Base-by-base conservation (phyloP, 2,888 invertebrate genomes). In the Polydrusus cervinus region DNA sequence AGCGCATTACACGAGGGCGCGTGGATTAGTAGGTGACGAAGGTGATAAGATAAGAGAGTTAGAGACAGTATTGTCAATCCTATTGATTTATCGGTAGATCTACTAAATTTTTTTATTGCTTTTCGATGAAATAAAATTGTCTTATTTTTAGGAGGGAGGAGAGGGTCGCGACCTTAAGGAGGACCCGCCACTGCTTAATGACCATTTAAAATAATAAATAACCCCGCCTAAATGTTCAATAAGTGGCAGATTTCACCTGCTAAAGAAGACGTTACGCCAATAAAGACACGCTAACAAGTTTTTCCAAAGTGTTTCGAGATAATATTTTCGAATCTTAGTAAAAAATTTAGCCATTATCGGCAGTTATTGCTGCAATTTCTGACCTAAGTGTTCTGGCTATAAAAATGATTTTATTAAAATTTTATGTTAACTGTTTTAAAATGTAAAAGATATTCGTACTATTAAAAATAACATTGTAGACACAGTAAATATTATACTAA, bases 231-330 rank as follows among this genome's bases (percentile, higher is more conserved):
- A 38, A 71, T 64, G 71, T 64, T 14, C 18, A 64, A 45, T 70
- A 70, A 70, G 62, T 38, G 70, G 53, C 25, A 20, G 25, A 53
- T 53, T 53, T 25, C 25, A 53, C 53, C 25, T 6, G 13, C 13
- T 20, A 53, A 53, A 53, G 53, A 25, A 53, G 49, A 71, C 62
- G 64, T 64, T 64, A 53, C 30, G 71, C 53, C 64, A 71, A 71
- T 71, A 71, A 71, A 71, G 71, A 71, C 64, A 71, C 45, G 64
- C 64, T 16, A 53, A 64, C 64, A 43, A 61, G 71, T 71, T 71
- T 64, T 64, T 71, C 64, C 16, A 55, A 40, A 20, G 40, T 55
- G 30, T 67, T 67, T 67, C 40, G 53, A 51, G 64, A 71, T 71
- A 71, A 71, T 38, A 64, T 53, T 40, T 53, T 53, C 67, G 40